Evolutionary conservation across 2,888 invertebrate species (phyloP).

Genomic region (Malacosoma neustria): DNA sequence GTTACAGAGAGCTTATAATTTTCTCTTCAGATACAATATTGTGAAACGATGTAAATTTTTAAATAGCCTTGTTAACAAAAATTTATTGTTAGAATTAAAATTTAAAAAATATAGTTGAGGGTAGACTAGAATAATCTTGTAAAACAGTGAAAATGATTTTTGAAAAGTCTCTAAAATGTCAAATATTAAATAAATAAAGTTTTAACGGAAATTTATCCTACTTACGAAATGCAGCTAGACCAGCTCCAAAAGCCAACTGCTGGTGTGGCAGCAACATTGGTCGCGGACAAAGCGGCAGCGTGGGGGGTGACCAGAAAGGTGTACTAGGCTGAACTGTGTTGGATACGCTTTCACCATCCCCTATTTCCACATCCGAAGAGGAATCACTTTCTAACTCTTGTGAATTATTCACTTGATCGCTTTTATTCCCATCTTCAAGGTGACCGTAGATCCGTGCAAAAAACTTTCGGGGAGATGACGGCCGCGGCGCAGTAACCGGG

Average conservation of each 20-base stretch:
- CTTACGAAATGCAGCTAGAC: slow-evolving; percentile 75
- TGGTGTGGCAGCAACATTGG: slow-evolving; percentile 60
- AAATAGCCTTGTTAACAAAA: too few relatives aligned
- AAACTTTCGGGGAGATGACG: slow-evolving; percentile 86
- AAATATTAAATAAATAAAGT: too few relatives aligned
- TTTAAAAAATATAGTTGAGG: too few relatives aligned
- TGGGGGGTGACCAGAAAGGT: slow-evolving; percentile 45
- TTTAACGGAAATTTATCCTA: too few relatives aligned
- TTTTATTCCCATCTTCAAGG: slow-evolving; percentile 66
- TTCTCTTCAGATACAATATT: too few relatives aligned
- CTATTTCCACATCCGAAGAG: slow-evolving; percentile 64
- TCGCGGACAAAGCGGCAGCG: slow-evolving; percentile 55
- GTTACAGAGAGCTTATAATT: too few relatives aligned
- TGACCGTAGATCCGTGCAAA: slow-evolving; percentile 88
- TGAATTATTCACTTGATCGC: slow-evolving; percentile 21
- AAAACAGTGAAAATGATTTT: too few relatives aligned
- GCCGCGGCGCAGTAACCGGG: slow-evolving; percentile 54
- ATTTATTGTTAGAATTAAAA: too few relatives aligned
- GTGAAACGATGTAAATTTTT: too few relatives aligned
- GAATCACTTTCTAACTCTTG: slow-evolving; percentile 46
- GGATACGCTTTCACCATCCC: slow-evolving; percentile 22
- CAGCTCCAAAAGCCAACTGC: slow-evolving; percentile 75
- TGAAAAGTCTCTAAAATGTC: too few relatives aligned
- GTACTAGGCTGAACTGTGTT: slow-evolving; percentile 1
- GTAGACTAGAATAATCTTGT: too few relatives aligned